Evolutionary conservation across 2,797 vertebrate genomes (phyloP), one percentile per base, ranked within the genome.

Genomic region (Mus caroli): DNA sequence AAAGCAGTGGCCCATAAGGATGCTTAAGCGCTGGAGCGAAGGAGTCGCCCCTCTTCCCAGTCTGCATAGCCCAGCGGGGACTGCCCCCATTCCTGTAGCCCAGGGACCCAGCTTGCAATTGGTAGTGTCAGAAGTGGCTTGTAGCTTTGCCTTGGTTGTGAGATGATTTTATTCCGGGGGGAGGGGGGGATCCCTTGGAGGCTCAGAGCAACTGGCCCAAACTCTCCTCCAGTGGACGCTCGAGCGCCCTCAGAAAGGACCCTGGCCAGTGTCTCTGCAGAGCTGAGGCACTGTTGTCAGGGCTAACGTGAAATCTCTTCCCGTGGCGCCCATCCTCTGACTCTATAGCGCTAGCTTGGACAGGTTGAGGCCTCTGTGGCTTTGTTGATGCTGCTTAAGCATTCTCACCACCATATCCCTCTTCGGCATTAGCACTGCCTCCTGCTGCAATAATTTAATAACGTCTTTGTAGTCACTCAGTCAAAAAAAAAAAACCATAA

Each of bases 381-480:
- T 91, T 92, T 92, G 85, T 52, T 43, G 95, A 92, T 95, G 95
- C 52, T 14, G 54, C 14, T 54, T 54, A 54, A 54, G 54, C 15
- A 17, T 54, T 54, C 54, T 50, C 50, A 50, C 54, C 54, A 17
- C 54, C 14, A 9, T 54, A 15, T 54, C 54, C 98, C 92, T 37
- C 88, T 98, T 91, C 90, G 90, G 60, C 90, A 83, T 94, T 94
- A 96, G 24, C 94, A 91, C 95, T 97, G 92, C 96, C 88, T 97
- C 93, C 97, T 34, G 37, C 95, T 6, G 91, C 97, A 97, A 56
- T 88, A 95, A 96, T 96, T 97, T 76, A 97, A 98, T 98, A 98
- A 98, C 98, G 88, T 43, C 98, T 98, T 98, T 97, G 92, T 97
- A 98, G 98, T 96, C 91, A 85, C 0, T 12, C 0, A 0, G 20